These are phyloP conservation scores for Lanius ludovicianus DNA, from an alignment of 2,113 vertebrate genomes.

Conservation along the genomic window DNA sequence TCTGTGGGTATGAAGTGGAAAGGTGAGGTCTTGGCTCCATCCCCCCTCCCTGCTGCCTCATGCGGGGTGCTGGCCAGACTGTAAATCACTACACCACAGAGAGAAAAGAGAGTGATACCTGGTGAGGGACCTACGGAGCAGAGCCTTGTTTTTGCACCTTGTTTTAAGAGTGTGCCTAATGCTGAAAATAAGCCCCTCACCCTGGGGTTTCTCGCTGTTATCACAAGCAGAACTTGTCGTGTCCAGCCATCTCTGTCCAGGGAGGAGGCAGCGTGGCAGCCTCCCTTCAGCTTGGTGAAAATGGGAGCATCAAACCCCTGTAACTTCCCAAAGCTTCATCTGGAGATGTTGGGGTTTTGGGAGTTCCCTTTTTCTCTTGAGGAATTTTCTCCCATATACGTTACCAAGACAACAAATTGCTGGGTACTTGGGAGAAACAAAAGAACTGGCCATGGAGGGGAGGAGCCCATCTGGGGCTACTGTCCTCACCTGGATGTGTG, in stretches of 20 bases:
- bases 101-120: not conserved
- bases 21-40: not conserved
- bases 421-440: too few species aligned
- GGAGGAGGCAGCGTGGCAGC: not conserved
- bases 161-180: not conserved
- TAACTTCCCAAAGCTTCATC: not conserved
- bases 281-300: not conserved
- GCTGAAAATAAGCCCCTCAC: not conserved
- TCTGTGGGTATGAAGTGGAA: not conserved
- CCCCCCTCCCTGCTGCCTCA: not conserved
- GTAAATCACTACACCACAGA: not conserved
- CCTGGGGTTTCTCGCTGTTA: not conserved
- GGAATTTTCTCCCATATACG: too few species aligned
- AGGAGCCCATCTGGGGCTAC: too few species aligned
- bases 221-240: not conserved
- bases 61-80: not conserved
- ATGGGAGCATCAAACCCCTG: not conserved
- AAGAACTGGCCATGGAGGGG: too few species aligned
- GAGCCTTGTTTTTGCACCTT: not conserved
- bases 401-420: too few species aligned
- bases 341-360: not conserved
- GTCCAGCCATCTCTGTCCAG: not conserved
- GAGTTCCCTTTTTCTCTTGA: too few species aligned
- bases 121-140: not conserved
- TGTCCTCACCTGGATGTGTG: too few species aligned